Evolutionary conservation across 2,797 vertebrate species (phyloP).

Genomic region (Sebastes vulpes): DNA sequence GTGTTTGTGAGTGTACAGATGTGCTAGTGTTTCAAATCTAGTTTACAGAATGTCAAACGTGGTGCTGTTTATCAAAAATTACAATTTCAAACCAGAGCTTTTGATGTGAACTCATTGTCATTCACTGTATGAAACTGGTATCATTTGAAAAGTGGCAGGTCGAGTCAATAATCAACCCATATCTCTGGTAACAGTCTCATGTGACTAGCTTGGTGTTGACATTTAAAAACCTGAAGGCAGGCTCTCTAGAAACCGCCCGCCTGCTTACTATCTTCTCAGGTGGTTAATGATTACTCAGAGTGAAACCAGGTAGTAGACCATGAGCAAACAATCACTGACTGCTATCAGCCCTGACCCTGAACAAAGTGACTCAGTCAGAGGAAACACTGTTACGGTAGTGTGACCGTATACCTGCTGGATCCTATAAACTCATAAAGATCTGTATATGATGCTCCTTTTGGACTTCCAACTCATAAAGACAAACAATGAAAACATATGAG

Average conservation of each 20-base stretch:
- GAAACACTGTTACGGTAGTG: slow-evolving; percentile 1
- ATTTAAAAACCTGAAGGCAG: slow-evolving; percentile 38
- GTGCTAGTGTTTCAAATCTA: neutral
- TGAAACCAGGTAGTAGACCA: slow-evolving; percentile 82
- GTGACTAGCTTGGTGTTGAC: slow-evolving; percentile 28
- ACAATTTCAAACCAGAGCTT: neutral
- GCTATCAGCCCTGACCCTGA: slow-evolving; percentile 75
- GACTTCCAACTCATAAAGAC: slow-evolving; percentile 53
- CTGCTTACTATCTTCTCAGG: slow-evolving; percentile 47
- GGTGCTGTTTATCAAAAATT: neutral
- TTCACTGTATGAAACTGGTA: neutral
- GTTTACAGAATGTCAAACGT: neutral
- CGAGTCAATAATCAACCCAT: slow-evolving; percentile 46
- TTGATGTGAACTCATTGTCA: neutral
- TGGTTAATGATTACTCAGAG: slow-evolving; percentile 85
- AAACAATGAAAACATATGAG: slow-evolving; percentile 22
- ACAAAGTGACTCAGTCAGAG: slow-evolving; percentile 57
- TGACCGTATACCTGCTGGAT: neutral
- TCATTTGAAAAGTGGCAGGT: slow-evolving; percentile 30
- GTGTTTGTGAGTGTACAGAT: neutral
- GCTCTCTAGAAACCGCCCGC: slow-evolving; percentile 66
- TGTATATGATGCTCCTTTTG: slow-evolving; percentile 16
- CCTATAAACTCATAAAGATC: slow-evolving; percentile 18
- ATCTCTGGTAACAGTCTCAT: neutral
- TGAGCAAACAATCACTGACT: slow-evolving; percentile 67